phyloP scores from a whole-genome alignment of 1,140 invertebrate genomes.

The Magallana ariakensis region DNA sequence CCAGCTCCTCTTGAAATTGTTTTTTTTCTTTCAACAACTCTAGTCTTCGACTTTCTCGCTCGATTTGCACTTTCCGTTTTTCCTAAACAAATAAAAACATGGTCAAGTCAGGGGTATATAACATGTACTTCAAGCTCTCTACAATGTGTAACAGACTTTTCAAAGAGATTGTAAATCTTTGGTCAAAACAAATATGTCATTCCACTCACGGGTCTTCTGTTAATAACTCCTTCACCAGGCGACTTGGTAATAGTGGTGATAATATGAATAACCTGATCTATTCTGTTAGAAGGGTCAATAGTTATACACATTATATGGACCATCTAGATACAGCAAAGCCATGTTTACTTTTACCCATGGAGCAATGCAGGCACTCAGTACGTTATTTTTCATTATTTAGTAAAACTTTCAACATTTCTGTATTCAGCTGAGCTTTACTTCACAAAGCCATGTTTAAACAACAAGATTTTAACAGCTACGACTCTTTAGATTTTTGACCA shows the following conservation, averaged over 20 bases:
- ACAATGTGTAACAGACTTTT: background rate
- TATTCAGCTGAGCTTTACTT: background rate
- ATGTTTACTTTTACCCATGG: slow-evolving; percentile 23
- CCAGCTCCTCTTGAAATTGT: slow-evolving; percentile 65
- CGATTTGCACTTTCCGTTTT: slow-evolving; percentile 65
- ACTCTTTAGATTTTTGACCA: background rate
- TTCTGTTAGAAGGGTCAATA: background rate
- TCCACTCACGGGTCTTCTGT: background rate
- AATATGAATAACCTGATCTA: slow-evolving; percentile 18
- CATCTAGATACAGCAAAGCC: background rate
- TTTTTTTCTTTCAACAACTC: slow-evolving; percentile 65
- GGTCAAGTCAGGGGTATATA: background rate
- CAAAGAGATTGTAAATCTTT: slow-evolving; percentile 37
- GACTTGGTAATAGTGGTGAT: background rate
- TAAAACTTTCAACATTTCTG: background rate
- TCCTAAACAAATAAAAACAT: slow-evolving; percentile 62
- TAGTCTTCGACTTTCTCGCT: slow-evolving; percentile 64
- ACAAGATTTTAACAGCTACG: background rate
- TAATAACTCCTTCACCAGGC: background rate
- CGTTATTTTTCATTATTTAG: background rate
- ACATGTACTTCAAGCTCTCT: background rate
- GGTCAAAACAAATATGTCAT: slow-evolving; percentile 36
- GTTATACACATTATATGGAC: slow-evolving; percentile 1
- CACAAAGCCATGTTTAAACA: slow-evolving; percentile 22
- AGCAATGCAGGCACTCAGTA: background rate